phyloP scores from a whole-genome alignment of 2,797 vertebrate genomes.

The Pogonophryne albipinna region DNA sequence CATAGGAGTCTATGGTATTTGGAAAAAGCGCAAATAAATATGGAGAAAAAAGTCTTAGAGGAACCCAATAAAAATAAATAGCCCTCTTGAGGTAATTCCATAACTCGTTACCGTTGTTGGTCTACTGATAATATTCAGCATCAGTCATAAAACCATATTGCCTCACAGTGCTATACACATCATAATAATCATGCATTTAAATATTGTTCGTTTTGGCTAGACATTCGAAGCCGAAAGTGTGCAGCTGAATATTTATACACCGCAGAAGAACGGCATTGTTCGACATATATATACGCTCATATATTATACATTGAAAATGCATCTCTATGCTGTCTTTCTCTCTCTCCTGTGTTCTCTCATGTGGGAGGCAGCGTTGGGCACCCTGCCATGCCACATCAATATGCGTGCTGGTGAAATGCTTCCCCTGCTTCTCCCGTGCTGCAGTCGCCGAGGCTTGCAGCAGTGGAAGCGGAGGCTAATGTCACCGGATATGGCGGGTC shows the following conservation, averaged over 20 bases:
- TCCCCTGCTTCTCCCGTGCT: conserved; percentile 62
- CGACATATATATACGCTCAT: conserved; percentile 72
- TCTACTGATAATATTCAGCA: conserved; percentile 36
- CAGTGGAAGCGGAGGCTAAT: conserved; percentile 59
- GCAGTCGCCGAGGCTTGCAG: conserved; percentile 57
- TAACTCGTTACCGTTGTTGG: conserved; percentile 30
- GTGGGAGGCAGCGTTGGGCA: conserved; percentile 85
- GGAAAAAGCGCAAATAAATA: conserved; percentile 30
- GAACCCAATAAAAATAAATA: conserved; percentile 24
- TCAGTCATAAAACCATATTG: conserved; percentile 53
- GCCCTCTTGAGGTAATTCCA: conserved; percentile 24
- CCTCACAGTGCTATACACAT: conserved; percentile 49
- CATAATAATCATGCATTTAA: conserved; percentile 59
- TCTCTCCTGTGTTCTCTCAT: conserved; percentile 67
- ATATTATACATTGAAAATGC: conserved; percentile 74
- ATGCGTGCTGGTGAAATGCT: conserved; percentile 79
- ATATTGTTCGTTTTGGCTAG: conserved; percentile 57
- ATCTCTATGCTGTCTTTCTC: conserved; percentile 57
- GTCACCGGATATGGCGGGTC: conserved; percentile 72
- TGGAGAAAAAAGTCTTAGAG: not conserved
- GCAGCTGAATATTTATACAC: conserved; percentile 70
- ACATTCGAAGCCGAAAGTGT: conserved; percentile 47
- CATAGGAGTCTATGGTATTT: conserved; percentile 31
- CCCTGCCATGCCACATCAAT: conserved; percentile 85
- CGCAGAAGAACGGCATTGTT: conserved; percentile 55